Evolutionary conservation across 2,888 invertebrate species (phyloP).

Genomic region (Macaria notata): DNA sequence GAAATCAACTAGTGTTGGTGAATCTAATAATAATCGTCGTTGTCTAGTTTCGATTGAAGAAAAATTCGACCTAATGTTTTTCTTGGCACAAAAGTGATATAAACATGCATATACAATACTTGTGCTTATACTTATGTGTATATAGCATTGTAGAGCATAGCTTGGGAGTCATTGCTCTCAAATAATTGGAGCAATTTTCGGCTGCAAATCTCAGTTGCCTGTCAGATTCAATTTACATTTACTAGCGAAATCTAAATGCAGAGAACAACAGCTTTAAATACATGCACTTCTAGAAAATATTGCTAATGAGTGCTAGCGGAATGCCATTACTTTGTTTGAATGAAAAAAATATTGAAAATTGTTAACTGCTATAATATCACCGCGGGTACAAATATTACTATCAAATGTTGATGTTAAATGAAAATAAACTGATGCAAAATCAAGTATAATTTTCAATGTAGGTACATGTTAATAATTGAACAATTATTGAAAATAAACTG

Average conservation of each 20-base stretch:
- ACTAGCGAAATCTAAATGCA: slow-evolving; percentile 17
- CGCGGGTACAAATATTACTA: too few species aligned
- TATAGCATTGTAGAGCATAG: slow-evolving; percentile 17
- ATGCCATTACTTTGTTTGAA: too few species aligned
- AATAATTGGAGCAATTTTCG: slow-evolving; percentile 22
- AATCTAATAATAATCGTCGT: too few species aligned
- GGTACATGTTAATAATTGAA: too few species aligned
- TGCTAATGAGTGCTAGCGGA: not conserved
- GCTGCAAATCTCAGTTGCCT: slow-evolving; percentile 9
- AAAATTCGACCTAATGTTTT: slow-evolving; percentile 12
- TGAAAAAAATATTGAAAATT: too few species aligned
- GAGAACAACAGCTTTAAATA: slow-evolving; percentile 10
- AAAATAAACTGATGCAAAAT: too few species aligned
- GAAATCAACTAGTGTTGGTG: too few species aligned
- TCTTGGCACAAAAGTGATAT: slow-evolving; percentile 15
- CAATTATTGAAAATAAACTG: too few species aligned
- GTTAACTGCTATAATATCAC: too few species aligned
- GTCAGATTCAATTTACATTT: slow-evolving; percentile 20
- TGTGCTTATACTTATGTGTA: slow-evolving; percentile 2
- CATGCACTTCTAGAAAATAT: slow-evolving; percentile 6
- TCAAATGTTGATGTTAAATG: too few species aligned
- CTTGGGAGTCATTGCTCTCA: slow-evolving; percentile 16
- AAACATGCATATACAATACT: slow-evolving; percentile 10
- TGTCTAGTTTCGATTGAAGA: not conserved
- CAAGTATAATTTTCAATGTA: too few species aligned